Percentiles rank a stretch among this genome's conserved stretches.
Conservation (phyloP, 2,797 vertebrate genomes). For the Sciurus vulgaris region DNA sequence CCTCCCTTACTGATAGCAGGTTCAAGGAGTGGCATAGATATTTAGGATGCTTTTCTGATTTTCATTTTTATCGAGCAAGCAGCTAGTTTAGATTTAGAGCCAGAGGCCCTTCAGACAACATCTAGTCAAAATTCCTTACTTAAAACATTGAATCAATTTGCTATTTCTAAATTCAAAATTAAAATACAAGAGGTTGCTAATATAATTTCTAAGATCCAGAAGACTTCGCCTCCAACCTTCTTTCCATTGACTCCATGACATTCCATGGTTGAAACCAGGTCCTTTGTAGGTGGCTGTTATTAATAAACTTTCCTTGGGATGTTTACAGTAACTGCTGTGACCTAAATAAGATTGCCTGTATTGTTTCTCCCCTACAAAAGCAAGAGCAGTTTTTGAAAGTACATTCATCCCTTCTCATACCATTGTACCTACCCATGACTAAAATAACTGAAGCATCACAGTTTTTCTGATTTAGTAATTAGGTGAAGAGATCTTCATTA, state of each 20-base stretch:
- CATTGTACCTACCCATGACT: background rate
- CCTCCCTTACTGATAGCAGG: background rate
- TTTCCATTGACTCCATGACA: slow-evolving; percentile 58
- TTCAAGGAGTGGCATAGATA: background rate
- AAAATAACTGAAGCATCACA: background rate
- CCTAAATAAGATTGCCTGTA: slow-evolving; percentile 83
- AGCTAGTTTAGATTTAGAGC: slow-evolving; percentile 33
- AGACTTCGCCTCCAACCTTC: slow-evolving; percentile 4
- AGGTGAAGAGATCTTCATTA: background rate
- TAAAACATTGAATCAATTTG: slow-evolving; percentile 35
- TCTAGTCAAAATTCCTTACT: slow-evolving; percentile 38
- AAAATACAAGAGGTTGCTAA: background rate
- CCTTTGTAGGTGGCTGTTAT: slow-evolving; percentile 86
- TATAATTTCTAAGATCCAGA: slow-evolving; percentile 44
- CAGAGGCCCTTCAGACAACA: background rate
- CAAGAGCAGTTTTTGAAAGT: slow-evolving; percentile 61
- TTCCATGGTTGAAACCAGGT: slow-evolving; percentile 74
- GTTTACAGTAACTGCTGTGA: slow-evolving; percentile 87
- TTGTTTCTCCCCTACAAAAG: slow-evolving; percentile 67
- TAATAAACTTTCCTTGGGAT: slow-evolving; percentile 86
- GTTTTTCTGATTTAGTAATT: background rate
- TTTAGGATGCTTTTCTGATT: background rate
- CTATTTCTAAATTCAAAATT: slow-evolving; percentile 50
- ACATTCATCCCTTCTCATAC: slow-evolving; percentile 21
- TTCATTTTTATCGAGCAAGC: background rate